phyloP scores from a whole-genome alignment of 2,113 vertebrate genomes.

The Butastur rufipennis region DNA sequence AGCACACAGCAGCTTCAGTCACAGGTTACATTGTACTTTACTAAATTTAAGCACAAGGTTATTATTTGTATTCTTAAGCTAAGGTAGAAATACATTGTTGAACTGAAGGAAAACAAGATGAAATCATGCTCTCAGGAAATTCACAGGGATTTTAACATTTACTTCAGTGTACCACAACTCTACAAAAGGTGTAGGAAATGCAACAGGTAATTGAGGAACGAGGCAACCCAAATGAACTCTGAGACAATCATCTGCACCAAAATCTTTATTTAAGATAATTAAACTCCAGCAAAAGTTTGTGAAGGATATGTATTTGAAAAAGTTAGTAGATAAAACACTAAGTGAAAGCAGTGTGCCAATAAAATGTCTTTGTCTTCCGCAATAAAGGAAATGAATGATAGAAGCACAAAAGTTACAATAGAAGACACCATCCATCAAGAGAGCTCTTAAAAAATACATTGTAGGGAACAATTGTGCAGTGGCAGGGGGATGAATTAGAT shows the following conservation, averaged over 20 bases:
- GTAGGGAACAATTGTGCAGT: slow-evolving; percentile 15
- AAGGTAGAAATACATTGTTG: not conserved
- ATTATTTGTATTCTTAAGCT: not conserved
- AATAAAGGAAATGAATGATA: slow-evolving; percentile 54
- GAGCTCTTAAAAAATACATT: slow-evolving; percentile 13
- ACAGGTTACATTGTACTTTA: not conserved
- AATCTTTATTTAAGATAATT: not conserved
- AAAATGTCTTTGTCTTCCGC: slow-evolving; percentile 42
- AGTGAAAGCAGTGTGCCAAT: slow-evolving; percentile 28
- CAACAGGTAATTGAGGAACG: not conserved
- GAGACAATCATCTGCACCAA: not conserved
- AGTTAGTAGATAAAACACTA: slow-evolving; percentile 34
- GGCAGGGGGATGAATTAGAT: slow-evolving; percentile 26
- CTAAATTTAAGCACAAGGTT: not conserved
- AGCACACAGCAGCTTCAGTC: not conserved
- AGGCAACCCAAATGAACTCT: not conserved
- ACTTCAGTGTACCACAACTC: not conserved
- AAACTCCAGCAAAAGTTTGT: slow-evolving; percentile 8
- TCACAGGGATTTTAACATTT: not conserved
- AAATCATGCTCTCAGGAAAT: not conserved
- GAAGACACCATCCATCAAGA: slow-evolving; percentile 44
- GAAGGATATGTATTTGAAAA: not conserved
- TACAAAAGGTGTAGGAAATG: not conserved
- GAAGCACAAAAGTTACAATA: slow-evolving; percentile 42
- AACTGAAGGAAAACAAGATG: not conserved